Evolutionary conservation across 2,888 invertebrate species (phyloP).

Genomic region (Andrena praecox): DNA sequence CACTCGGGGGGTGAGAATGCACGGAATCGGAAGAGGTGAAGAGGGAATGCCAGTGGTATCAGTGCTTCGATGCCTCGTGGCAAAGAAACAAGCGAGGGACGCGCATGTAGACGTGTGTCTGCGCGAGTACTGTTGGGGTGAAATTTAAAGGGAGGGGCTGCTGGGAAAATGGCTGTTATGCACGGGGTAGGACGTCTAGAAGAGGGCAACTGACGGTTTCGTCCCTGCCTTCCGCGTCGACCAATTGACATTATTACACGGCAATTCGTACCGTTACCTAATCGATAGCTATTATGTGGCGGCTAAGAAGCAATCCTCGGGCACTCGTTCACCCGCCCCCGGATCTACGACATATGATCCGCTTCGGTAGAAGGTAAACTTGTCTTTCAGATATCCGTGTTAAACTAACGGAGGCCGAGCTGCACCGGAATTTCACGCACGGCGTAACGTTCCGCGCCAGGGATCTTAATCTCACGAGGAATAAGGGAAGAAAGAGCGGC

Average conservation of each 20-base stretch:
- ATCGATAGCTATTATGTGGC: constrained; percentile 80
- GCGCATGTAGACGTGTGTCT: constrained; percentile 15
- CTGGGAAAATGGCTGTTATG: constrained; percentile 83
- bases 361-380: constrained; percentile 75
- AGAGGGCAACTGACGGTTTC: constrained; percentile 77
- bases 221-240: constrained; percentile 73
- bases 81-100: background rate
- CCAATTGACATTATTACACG: constrained; percentile 79
- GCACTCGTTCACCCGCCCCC: constrained; percentile 74
- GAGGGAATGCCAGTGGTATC: background rate
- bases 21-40: background rate
- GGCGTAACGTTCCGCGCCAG: background rate
- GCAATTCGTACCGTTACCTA: constrained; percentile 75
- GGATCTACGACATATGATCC: constrained; percentile 68
- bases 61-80: constrained; percentile 20
- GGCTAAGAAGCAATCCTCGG: constrained; percentile 73
- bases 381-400: constrained; percentile 27
- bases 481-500: background rate
- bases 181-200: constrained; percentile 80
- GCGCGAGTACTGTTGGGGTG: constrained; percentile 68
- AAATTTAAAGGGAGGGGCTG: constrained; percentile 83
- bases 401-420: background rate
- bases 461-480: background rate
- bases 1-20: too few relatives aligned
- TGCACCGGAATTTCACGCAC: background rate